Conservation (phyloP, 2,113 vertebrate genomes). For the Phainopepla nitens region DNA sequence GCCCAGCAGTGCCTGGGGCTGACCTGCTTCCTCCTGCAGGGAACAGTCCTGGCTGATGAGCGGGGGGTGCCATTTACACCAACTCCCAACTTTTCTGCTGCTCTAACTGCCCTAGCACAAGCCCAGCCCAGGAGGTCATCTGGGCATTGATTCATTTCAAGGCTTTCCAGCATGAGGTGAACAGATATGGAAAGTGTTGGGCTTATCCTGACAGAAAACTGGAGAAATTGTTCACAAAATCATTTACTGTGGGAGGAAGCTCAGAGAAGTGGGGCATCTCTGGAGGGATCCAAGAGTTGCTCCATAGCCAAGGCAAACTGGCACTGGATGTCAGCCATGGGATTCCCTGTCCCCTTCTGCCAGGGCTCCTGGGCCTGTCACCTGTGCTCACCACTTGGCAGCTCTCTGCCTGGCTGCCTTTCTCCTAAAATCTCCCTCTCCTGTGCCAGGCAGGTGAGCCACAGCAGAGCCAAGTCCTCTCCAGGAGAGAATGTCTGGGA, state of each 20-base stretch:
- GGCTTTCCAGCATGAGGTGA: not conserved
- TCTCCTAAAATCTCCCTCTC: not conserved
- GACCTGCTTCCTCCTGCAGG: not conserved
- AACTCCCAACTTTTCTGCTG: not conserved
- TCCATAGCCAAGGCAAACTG: not conserved
- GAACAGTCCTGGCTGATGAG: not conserved
- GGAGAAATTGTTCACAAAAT: not conserved
- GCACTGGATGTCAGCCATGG: not conserved
- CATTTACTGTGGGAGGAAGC: not conserved
- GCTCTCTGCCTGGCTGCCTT: not conserved
- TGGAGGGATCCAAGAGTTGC: not conserved
- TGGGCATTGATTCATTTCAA: not conserved
- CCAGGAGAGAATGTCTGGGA: not conserved
- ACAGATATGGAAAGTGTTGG: not conserved
- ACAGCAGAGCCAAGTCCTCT: not conserved
- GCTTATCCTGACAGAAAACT: not conserved
- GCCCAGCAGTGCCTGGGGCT: not conserved
- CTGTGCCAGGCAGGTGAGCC: not conserved
- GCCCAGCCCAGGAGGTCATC: not conserved
- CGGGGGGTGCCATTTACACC: not conserved
- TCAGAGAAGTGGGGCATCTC: fast-evolving
- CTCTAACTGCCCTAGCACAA: not conserved
- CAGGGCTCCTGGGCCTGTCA: not conserved
- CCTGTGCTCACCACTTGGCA: not conserved
- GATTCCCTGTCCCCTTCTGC: not conserved